Percentiles rank a stretch among this genome's conserved stretches.
These are phyloP conservation scores for Sarcophaga bullata DNA, from an alignment of 1,140 invertebrate genomes.

Conservation along the genomic window DNA sequence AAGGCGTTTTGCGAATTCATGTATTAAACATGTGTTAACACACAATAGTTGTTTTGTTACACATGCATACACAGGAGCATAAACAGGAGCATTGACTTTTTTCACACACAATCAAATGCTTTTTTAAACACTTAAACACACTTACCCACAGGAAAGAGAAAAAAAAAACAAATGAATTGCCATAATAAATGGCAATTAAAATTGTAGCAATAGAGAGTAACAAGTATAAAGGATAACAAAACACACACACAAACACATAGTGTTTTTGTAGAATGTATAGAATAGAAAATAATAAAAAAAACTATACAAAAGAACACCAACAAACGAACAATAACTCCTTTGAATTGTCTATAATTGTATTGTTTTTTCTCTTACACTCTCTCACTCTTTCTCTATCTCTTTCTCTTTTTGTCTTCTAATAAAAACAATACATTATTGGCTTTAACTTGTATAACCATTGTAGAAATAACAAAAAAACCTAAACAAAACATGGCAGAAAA, in stretches of 20 bases:
- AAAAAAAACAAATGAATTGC: not conserved
- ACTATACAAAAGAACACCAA: constrained; percentile 10
- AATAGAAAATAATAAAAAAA: not conserved
- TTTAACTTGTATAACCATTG: not conserved
- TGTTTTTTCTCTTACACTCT: constrained; percentile 1
- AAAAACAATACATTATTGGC: constrained; percentile 28
- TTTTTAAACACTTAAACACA: not conserved
- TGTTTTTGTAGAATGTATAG: too few relatives aligned
- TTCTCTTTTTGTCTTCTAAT: not conserved
- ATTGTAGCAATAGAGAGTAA: not conserved
- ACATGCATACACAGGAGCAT: too few relatives aligned
- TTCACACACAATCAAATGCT: not conserved
- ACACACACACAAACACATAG: too few relatives aligned
- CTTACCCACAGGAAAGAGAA: not conserved
- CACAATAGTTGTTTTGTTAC: not conserved
- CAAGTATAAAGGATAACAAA: too few relatives aligned
- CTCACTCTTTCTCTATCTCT: not conserved
- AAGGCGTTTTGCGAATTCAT: not conserved
- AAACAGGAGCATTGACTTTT: too few relatives aligned
- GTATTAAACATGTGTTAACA: not conserved
- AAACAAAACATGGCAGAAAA: not conserved
- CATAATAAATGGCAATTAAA: constrained; percentile 36
- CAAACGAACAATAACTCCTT: not conserved
- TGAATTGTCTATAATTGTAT: constrained; percentile 31
- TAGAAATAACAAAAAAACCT: not conserved